Conservation (phyloP, 2,113 vertebrate genomes). For the Grantiella picta region DNA sequence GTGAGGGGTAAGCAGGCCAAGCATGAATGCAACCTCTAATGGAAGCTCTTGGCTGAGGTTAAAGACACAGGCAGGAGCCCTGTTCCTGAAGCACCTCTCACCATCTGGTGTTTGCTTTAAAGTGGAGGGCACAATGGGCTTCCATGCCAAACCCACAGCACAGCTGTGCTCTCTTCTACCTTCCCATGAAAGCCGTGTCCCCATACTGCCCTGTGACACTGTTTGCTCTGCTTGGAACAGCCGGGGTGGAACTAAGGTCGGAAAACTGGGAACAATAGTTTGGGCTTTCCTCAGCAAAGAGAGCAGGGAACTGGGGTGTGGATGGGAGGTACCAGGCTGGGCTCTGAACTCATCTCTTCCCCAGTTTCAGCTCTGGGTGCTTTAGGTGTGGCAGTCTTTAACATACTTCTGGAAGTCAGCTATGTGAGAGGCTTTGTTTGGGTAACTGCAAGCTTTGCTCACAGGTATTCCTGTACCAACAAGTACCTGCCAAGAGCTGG, state of each 20-base stretch:
- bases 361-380: not conserved
- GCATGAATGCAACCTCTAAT: accelerated
- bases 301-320: not conserved
- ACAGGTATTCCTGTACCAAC: not conserved
- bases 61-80: not conserved
- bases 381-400: not conserved
- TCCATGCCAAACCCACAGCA: not conserved
- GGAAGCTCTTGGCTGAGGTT: not conserved
- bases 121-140: not conserved
- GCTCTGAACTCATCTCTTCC: not conserved
- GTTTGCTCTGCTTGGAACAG: not conserved
- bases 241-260: not conserved
- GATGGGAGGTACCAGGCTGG: not conserved
- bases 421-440: not conserved
- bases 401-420: not conserved
- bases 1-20: not conserved
- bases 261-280: not conserved
- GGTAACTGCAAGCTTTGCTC: not conserved
- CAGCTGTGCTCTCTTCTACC: not conserved
- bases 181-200: not conserved
- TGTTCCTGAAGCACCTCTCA: not conserved
- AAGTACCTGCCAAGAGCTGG: not conserved
- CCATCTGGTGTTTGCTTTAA: not conserved
- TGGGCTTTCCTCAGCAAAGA: not conserved
- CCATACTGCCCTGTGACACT: not conserved